phyloP scores from a whole-genome alignment of 2,888 invertebrate genomes.

The Lapara coniferarum region DNA sequence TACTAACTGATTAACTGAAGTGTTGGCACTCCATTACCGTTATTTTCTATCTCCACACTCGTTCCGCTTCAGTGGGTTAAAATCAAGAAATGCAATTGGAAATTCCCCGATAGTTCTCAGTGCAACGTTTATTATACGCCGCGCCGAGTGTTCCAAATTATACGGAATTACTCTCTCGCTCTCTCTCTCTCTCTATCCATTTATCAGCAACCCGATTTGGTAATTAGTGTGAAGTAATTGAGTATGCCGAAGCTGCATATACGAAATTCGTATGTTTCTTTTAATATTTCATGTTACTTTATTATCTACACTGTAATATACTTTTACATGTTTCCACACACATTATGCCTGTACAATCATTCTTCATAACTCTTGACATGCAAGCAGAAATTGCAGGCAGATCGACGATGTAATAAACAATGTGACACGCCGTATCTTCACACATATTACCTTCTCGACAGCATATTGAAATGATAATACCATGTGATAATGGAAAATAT shows the following conservation, averaged over 20 bases:
- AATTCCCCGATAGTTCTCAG: not conserved
- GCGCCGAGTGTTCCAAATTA: slow-evolving; percentile 2
- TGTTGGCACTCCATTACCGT: not conserved
- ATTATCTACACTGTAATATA: no score
- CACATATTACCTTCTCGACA: not conserved
- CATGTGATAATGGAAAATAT: slow-evolving; percentile 7
- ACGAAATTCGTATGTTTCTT: no score
- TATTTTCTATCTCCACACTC: not conserved
- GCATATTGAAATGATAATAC: not conserved
- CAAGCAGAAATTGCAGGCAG: not conserved
- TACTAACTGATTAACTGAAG: not conserved
- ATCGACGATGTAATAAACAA: no score
- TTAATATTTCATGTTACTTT: no score
- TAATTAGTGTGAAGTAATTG: no score
- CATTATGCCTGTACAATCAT: not conserved
- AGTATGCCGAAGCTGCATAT: no score
- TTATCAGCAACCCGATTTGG: not conserved
- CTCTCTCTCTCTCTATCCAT: not conserved
- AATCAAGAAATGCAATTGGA: slow-evolving; percentile 12
- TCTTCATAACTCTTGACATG: not conserved
- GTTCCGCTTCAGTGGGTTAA: not conserved
- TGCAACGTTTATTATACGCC: slow-evolving; percentile 12
- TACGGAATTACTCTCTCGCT: not conserved
- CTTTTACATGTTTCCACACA: no score
- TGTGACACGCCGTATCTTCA: not conserved